phyloP scores from a whole-genome alignment of 2,888 invertebrate genomes.

The Geotrupes spiniger region DNA sequence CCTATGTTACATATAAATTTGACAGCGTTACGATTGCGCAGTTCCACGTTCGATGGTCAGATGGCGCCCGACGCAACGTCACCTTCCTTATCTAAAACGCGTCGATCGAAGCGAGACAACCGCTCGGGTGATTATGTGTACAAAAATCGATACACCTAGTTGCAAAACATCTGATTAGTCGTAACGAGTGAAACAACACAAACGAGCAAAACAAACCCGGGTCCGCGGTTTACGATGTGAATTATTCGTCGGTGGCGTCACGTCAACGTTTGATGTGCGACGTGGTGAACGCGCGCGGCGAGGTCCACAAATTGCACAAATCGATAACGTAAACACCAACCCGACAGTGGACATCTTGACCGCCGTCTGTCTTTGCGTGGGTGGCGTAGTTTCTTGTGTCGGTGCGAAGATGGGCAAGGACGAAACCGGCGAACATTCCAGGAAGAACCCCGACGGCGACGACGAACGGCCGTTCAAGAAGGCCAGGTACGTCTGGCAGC shows the following conservation, averaged over 20 bases:
- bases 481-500: conserved; percentile 66
- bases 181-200: background rate
- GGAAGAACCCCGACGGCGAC: conserved; percentile 45
- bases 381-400: background rate
- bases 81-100: background rate
- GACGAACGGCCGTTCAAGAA: conserved; percentile 63
- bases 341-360: too few relatives aligned
- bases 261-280: too few relatives aligned
- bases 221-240: too few relatives aligned
- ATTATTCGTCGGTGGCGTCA: too few relatives aligned
- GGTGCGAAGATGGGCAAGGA: conserved; percentile 28
- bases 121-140: background rate
- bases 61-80: background rate
- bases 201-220: too few relatives aligned
- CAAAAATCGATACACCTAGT: background rate
- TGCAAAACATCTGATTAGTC: background rate
- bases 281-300: too few relatives aligned
- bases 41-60: too few relatives aligned
- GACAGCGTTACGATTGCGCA: too few relatives aligned
- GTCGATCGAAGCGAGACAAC: background rate
- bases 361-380: too few relatives aligned
- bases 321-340: too few relatives aligned
- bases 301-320: too few relatives aligned
- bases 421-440: conserved; percentile 51
- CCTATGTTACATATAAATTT: too few relatives aligned